Conservation (phyloP, 2,888 invertebrate genomes). For the Macropis europaea region DNA sequence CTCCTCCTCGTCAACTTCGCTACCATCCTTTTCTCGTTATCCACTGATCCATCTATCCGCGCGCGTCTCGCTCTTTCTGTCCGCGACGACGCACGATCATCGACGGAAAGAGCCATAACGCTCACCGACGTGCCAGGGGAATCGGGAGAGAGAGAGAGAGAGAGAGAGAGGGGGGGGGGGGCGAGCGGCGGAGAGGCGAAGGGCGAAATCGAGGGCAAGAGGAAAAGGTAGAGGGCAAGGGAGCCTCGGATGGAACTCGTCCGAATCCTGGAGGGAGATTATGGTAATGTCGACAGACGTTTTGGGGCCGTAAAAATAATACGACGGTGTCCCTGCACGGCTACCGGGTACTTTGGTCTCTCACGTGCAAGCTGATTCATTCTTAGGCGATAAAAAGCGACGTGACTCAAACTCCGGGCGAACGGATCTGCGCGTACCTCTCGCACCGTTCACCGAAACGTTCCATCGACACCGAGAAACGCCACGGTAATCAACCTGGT, state of each 20-base stretch:
- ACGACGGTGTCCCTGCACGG: slow-evolving; percentile 71
- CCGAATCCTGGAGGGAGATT: slow-evolving; percentile 67
- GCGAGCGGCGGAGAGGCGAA: background rate
- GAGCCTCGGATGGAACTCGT: slow-evolving; percentile 31
- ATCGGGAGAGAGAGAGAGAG: background rate
- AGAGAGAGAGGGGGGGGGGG: slow-evolving; percentile 1
- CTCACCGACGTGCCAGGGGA: background rate
- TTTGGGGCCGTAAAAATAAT: slow-evolving; percentile 77
- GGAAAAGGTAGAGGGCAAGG: slow-evolving; percentile 10
- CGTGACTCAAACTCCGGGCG: slow-evolving; percentile 55
- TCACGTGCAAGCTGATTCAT: slow-evolving; percentile 72
- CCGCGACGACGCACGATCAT: background rate
- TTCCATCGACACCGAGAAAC: no score
- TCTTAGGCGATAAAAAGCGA: slow-evolving; percentile 54
- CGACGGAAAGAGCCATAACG: slow-evolving; percentile 25
- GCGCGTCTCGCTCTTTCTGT: background rate
- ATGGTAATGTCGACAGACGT: slow-evolving; percentile 75
- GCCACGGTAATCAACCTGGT: no score
- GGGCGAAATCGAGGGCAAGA: background rate
- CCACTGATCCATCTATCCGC: background rate
- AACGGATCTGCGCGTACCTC: slow-evolving; percentile 1
- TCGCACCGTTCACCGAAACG: no score
- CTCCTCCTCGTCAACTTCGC: background rate
- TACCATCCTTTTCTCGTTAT: background rate
- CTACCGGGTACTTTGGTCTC: slow-evolving; percentile 74